Evolutionary conservation across 2,888 invertebrate genomes (phyloP), one percentile per base, ranked within the genome.

Genomic region (Leptinotarsa tumamoca): DNA sequence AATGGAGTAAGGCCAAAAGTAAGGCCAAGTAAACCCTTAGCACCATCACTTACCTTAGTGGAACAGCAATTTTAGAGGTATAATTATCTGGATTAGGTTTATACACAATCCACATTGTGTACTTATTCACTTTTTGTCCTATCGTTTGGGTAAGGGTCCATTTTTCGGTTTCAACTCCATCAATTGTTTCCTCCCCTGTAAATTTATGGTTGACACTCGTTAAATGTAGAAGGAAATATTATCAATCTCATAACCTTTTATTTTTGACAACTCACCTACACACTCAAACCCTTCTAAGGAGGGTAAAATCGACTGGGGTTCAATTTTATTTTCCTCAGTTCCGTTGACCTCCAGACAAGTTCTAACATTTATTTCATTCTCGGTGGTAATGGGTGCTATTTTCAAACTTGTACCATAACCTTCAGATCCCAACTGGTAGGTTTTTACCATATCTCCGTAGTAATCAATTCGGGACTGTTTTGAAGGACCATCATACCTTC

Each of bases 371-470:
- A 90, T 80, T 27, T 92, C 90, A 1, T 90, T 89, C 84, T 95
- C 94, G 0, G 95, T 96, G 0, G 96, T 96, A 73, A 97, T 91
- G 0, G 97, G 96, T 0, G 96, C 96, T 67, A 98, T 84, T 91
- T 97, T 97, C 33, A 95, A 88, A 77, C 93, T 93, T 0, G 93
- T 91, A 0, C 97, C 97, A 84, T 89, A 94, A 0, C 90, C 93
- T 74, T 88, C 89, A 0, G 89, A 90, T 27, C 92, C 90, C 49
- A 96, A 87, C 89, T 97, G 97, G 84, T 95, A 96, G 0, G 97
- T 98, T 88, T 95, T 95, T 18, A 96, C 96, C 94, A 97, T 95
- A 87, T 95, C 95, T 78, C 96, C 96, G 89, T 98, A 98, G 86
- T 98, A 98, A 88, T 98, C 98, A 78, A 98, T 95, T 67, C 98